Evolutionary conservation across 2,797 vertebrate species (phyloP), one percentile per base, ranked within the genome.

Genomic region (Scyliorhinus canicula): DNA sequence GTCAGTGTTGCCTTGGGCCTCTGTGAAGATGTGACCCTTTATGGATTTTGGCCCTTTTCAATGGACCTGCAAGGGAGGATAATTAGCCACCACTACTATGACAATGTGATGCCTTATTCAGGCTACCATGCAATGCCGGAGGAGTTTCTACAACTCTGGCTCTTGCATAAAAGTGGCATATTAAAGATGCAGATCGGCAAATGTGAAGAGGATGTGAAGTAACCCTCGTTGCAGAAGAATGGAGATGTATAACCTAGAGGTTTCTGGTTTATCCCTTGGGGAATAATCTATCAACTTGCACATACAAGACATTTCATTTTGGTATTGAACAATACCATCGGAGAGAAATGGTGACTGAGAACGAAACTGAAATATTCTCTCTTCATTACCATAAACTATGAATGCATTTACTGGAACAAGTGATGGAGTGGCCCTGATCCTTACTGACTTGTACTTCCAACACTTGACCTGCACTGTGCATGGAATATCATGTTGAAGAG

Each of bases 91-190:
- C 99, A 99, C 93, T 99, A 99, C 97, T 99, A 99, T 11, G 99
- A 99, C 96, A 99, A 99, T 55, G 97, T 99, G 95, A 96, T 98
- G 96, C 99, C 99, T 0, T 97, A 97, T 93, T 98, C 98, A 0
- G 98, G 98, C 86, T 98, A 99, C 97, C 99, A 99, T 0, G 98
- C 99, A 96, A 99, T 99, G 99, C 98, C 99, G 0, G 99, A 99
- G 96, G 99, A 99, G 96, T 99, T 99, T 55, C 97, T 99, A 47
- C 98, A 99, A 96, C 98, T 99, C 40, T 99, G 99, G 99, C 98
- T 98, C 19, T 97, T 99, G 47, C 99, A 99, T 96, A 99, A 99
- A 97, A 98, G 97, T 0, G 99, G 99, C 0, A 96, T 98, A 0
- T 96, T 99, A 93, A 98, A 97, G 63, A 97, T 99, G 97, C 98